These are phyloP conservation scores for Spicauda simplicius DNA, from an alignment of 2,888 invertebrate species.

Conservation along the genomic window DNA sequence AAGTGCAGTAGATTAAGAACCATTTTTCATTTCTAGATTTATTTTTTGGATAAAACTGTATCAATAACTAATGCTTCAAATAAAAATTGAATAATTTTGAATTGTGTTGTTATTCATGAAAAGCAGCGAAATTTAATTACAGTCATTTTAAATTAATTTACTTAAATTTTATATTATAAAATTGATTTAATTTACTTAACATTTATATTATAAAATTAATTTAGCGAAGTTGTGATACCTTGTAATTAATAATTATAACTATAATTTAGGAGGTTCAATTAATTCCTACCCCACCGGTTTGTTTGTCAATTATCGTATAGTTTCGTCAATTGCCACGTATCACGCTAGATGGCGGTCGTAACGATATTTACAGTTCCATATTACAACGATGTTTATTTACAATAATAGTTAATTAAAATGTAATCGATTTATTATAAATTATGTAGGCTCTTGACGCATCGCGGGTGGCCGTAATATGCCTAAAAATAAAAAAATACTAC, in stretches of 20 bases:
- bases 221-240: slow-evolving; percentile 35
- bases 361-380: slow-evolving; percentile 32
- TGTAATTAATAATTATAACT: slow-evolving; percentile 30
- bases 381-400: slow-evolving; percentile 39
- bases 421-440: slow-evolving; percentile 12
- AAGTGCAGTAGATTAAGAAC: too few species aligned
- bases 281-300: slow-evolving; percentile 46
- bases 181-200: slow-evolving; percentile 13
- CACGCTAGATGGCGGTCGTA: not conserved
- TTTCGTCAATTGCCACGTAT: slow-evolving; percentile 49
- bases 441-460: not conserved
- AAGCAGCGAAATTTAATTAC: too few species aligned
- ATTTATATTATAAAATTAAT: slow-evolving; percentile 21
- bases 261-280: slow-evolving; percentile 25
- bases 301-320: slow-evolving; percentile 45
- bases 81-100: too few species aligned
- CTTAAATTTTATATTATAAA: slow-evolving; percentile 1
- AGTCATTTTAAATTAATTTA: not conserved
- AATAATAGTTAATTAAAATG: slow-evolving; percentile 19
- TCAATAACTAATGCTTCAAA: too few species aligned
- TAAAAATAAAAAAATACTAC: not conserved
- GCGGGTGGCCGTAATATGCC: not conserved
- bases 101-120: too few species aligned
- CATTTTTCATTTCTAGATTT: too few species aligned
- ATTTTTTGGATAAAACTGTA: too few species aligned